Percentiles rank a stretch among this genome's conserved stretches.
Evolutionary conservation across 2,113 vertebrate species (phyloP).

Genomic region (Capricornis sumatraensis): DNA sequence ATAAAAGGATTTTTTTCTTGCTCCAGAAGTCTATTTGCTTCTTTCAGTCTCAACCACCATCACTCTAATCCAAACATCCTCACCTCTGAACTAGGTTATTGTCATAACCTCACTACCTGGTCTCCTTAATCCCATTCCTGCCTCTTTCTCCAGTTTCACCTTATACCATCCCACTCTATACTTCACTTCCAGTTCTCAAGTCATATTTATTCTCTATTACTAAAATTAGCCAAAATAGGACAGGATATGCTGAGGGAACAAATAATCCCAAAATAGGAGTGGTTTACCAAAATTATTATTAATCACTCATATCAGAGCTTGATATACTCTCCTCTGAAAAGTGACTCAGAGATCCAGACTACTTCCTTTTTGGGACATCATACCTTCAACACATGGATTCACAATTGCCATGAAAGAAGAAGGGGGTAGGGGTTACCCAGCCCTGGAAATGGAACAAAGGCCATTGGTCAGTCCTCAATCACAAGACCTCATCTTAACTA

Average conservation of each 20-base stretch:
- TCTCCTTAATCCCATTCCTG: background rate
- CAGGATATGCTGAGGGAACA: background rate
- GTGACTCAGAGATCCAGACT: background rate
- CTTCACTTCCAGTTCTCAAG: background rate
- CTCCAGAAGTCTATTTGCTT: background rate
- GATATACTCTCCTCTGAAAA: background rate
- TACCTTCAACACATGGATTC: background rate
- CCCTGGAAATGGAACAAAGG: background rate
- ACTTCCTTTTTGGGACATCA: background rate
- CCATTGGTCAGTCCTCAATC: background rate
- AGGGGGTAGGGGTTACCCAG: accelerated
- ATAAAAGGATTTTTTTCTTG: background rate
- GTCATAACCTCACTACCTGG: background rate
- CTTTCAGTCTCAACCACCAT: background rate
- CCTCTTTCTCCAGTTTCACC: background rate
- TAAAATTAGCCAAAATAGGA: background rate
- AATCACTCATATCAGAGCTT: background rate
- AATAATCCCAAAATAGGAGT: background rate
- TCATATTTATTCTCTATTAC: background rate
- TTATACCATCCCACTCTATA: background rate
- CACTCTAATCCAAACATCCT: background rate
- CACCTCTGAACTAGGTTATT: background rate
- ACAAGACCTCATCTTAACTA: background rate
- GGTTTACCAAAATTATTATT: background rate
- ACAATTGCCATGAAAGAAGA: background rate